Evolutionary conservation across 2,797 vertebrate genomes (phyloP).

Genomic region (Enteromius radiatus): DNA sequence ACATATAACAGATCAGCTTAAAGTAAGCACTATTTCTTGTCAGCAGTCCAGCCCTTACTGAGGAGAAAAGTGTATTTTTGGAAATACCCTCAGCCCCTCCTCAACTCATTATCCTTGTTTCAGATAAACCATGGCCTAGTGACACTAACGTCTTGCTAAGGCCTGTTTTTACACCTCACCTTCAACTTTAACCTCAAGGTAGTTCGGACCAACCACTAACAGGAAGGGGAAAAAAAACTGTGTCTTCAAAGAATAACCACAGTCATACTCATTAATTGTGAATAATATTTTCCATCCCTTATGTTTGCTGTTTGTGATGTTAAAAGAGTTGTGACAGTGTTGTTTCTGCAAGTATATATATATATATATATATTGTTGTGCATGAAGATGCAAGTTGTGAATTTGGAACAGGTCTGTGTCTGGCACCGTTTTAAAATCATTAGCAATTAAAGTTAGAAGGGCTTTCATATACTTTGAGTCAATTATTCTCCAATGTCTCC

Average conservation of each 20-base stretch:
- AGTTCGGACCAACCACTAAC: conserved; percentile 18
- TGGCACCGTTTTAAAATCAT: neutral
- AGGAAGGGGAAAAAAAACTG: neutral
- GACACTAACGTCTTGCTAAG: neutral
- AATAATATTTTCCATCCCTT: conserved; percentile 26
- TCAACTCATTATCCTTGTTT: neutral
- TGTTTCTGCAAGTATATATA: neutral
- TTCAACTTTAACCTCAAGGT: neutral
- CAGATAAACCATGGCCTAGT: conserved; percentile 5
- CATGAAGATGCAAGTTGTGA: neutral
- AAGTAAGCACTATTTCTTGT: neutral
- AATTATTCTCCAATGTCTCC: neutral
- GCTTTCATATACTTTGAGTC: neutral
- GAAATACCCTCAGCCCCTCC: conserved; percentile 45
- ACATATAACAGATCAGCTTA: neutral
- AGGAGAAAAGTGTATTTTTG: conserved; percentile 13
- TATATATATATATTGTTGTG: neutral
- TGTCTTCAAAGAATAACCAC: conserved; percentile 40
- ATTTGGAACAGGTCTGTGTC: neutral
- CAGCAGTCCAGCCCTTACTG: neutral
- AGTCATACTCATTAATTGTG: neutral
- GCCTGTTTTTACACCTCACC: conserved; percentile 11
- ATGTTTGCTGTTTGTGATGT: conserved; percentile 2
- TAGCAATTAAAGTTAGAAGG: neutral
- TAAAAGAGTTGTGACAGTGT: neutral